Evolutionary conservation across 2,888 invertebrate species (phyloP).

Genomic region (Gastrophysa polygoni): DNA sequence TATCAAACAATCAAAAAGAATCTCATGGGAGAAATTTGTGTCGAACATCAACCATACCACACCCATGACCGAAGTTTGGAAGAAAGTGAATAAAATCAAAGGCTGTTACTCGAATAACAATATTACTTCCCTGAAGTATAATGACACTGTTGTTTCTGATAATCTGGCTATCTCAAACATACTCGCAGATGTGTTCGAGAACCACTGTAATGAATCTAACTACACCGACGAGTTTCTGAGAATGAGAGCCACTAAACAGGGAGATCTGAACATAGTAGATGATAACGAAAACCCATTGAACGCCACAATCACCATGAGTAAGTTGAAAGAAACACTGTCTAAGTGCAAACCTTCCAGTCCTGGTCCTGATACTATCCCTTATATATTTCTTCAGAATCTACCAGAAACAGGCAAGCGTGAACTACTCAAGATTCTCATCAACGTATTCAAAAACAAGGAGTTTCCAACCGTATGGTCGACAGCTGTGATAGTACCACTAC

Average conservation of each 20-base stretch:
- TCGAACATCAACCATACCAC: background rate
- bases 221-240: background rate
- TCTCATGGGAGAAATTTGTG: background rate
- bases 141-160: background rate
- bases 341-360: background rate
- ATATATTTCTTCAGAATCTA: background rate
- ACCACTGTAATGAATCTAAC: background rate
- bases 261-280: background rate
- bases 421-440: background rate
- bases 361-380: background rate
- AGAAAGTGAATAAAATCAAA: background rate
- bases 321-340: too few species aligned
- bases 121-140: background rate
- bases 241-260: background rate
- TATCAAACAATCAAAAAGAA: background rate
- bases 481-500: background rate
- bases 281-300: too few species aligned
- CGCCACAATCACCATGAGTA: too few species aligned
- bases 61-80: background rate
- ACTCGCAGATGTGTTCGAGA: background rate
- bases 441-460: background rate
- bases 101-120: background rate
- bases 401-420: background rate
- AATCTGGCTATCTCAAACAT: background rate
- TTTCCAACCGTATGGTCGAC: background rate